Evolutionary conservation across 2,888 invertebrate species (phyloP).

Genomic region (Campoplex nolae): DNA sequence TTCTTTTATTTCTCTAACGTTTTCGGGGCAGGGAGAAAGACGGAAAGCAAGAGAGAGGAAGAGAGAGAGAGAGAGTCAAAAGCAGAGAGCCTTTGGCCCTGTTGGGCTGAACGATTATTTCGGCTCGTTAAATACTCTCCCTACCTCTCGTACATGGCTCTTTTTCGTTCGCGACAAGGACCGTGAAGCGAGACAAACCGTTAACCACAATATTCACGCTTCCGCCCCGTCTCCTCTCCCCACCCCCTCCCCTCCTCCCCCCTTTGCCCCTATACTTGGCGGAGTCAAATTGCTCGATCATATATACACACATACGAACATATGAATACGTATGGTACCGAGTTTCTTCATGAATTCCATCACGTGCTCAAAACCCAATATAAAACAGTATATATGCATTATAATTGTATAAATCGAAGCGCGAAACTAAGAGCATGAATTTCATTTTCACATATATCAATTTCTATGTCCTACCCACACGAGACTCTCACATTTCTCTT

Average conservation of each 20-base stretch:
- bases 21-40: background rate
- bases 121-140: constrained; percentile 74
- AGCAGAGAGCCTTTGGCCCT: constrained; percentile 33
- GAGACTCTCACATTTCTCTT: constrained; percentile 19
- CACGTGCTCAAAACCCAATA: constrained; percentile 41
- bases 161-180: constrained; percentile 73
- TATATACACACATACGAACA: constrained; percentile 33
- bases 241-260: too few species aligned
- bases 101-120: constrained; percentile 74
- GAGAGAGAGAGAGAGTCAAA: background rate
- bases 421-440: constrained; percentile 64
- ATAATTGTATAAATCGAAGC: constrained; percentile 64
- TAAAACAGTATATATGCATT: constrained; percentile 45
- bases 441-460: constrained; percentile 60
- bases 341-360: constrained; percentile 54
- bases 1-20: constrained; percentile 47
- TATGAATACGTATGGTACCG: background rate
- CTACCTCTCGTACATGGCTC: constrained; percentile 66
- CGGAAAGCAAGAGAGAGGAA: background rate
- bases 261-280: constrained; percentile 17
- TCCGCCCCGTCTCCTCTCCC: constrained; percentile 51
- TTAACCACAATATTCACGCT: constrained; percentile 75
- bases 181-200: constrained; percentile 77
- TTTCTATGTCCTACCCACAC: constrained; percentile 45
- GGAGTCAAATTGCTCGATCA: constrained; percentile 63